phyloP scores from a whole-genome alignment of 2,113 vertebrate species.

The Anhinga anhinga region DNA sequence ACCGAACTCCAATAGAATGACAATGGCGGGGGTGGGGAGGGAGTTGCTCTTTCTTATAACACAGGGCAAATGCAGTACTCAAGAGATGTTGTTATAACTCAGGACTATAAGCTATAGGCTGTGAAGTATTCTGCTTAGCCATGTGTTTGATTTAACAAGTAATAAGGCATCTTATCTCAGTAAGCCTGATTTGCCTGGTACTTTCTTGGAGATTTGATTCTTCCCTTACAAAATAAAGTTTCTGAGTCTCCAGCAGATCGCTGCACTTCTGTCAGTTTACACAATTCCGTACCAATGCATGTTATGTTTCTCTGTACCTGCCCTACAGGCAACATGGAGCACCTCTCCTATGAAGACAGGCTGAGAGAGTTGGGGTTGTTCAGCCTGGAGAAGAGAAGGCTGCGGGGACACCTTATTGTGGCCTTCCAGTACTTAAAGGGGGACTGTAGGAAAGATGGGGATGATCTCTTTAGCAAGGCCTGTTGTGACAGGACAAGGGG shows the following conservation, averaged over 20 bases:
- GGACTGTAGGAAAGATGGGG: too few species aligned
- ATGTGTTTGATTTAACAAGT: neutral
- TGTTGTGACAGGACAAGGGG: too few species aligned
- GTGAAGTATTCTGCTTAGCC: neutral
- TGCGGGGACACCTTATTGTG: too few species aligned
- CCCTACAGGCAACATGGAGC: neutral
- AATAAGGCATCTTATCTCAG: neutral
- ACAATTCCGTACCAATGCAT: neutral
- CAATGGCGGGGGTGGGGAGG: too few species aligned
- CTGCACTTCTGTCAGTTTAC: neutral
- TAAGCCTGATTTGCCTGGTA: neutral
- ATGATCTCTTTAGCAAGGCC: too few species aligned
- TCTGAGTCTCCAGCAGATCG: neutral
- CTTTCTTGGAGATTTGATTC: neutral
- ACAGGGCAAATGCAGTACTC: neutral
- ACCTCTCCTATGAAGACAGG: too few species aligned
- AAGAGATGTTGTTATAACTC: neutral
- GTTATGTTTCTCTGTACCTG: neutral
- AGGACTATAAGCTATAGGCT: neutral
- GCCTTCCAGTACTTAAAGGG: too few species aligned
- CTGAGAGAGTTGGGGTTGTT: too few species aligned
- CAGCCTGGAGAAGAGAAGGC: too few species aligned
- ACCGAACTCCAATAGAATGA: neutral
- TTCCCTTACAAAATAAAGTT: neutral
- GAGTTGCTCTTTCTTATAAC: neutral